phyloP scores from a whole-genome alignment of 2,113 vertebrate species.

The Equus quagga region DNA sequence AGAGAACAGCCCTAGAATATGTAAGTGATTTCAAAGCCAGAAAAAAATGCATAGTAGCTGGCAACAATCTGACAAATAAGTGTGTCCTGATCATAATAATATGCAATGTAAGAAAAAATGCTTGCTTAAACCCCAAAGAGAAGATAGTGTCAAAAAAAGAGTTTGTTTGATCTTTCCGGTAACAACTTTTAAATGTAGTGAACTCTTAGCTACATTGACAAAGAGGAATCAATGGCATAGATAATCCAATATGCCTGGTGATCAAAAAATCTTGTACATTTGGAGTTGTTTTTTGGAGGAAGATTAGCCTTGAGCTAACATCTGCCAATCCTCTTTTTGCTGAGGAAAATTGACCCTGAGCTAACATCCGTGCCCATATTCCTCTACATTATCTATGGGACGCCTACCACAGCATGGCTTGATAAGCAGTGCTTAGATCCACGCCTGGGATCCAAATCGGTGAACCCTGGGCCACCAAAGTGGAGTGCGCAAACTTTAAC shows the following conservation, averaged over 20 bases:
- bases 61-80: slow-evolving; percentile 65
- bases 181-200: slow-evolving; percentile 48
- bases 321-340: too few relatives aligned
- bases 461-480: too few relatives aligned
- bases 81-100: slow-evolving; percentile 5
- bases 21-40: slow-evolving; percentile 37
- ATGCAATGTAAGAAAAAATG: not conserved
- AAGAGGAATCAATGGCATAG: slow-evolving; percentile 13
- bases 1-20: slow-evolving; percentile 20
- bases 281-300: not conserved
- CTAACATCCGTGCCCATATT: too few relatives aligned
- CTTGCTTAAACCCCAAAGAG: slow-evolving; percentile 28
- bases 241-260: slow-evolving; percentile 18
- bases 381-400: too few relatives aligned
- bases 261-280: not conserved
- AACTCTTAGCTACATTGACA: not conserved
- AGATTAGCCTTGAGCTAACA: too few relatives aligned
- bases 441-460: too few relatives aligned
- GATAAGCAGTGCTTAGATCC: too few relatives aligned
- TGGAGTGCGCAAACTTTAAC: too few relatives aligned
- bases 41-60: slow-evolving; percentile 12
- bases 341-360: too few relatives aligned
- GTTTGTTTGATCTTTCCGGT: not conserved
- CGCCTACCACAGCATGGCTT: too few relatives aligned
- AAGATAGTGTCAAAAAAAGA: slow-evolving; percentile 2